A percentile compares a stretch with the other conserved stretches of the same genome.
These are phyloP conservation scores for Percina caprodes DNA, from an alignment of 2,113 vertebrate species.

Conservation along the genomic window DNA sequence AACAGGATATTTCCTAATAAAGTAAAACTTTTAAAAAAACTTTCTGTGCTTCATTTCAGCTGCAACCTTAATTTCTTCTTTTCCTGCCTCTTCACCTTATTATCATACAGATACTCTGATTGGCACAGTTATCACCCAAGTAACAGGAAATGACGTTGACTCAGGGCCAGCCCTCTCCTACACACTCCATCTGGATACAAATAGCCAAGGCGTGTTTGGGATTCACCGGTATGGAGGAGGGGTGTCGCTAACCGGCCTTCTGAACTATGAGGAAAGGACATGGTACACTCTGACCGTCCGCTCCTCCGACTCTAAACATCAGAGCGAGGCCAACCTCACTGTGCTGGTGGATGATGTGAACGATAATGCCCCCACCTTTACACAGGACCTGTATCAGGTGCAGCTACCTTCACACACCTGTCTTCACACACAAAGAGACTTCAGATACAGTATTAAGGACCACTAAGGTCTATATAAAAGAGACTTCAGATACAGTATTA, in stretches of 20 bases:
- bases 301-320: conserved; percentile 90
- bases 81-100: conserved; percentile 68
- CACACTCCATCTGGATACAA: conserved; percentile 83
- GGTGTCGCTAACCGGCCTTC: conserved; percentile 84
- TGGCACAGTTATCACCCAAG: conserved; percentile 93
- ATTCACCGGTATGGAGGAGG: conserved; percentile 91
- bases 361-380: conserved; percentile 92
- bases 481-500: too few species aligned
- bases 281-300: conserved; percentile 89
- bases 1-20: conserved; percentile 51
- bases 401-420: background rate
- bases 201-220: conserved; percentile 85
- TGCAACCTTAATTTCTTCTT: conserved; percentile 40
- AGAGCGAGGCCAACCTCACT: conserved; percentile 91
- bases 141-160: conserved; percentile 98
- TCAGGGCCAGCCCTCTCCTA: conserved; percentile 92
- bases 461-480: too few species aligned
- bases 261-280: conserved; percentile 89
- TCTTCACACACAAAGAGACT: background rate
- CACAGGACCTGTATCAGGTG: conserved; percentile 94
- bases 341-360: conserved; percentile 94
- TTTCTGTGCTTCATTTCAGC: conserved; percentile 7
- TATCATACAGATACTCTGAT: conserved; percentile 84
- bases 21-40: background rate
- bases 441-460: too few species aligned